Evolutionary conservation across 2,797 vertebrate genomes (phyloP).

Genomic region (Ataeniobius toweri): DNA sequence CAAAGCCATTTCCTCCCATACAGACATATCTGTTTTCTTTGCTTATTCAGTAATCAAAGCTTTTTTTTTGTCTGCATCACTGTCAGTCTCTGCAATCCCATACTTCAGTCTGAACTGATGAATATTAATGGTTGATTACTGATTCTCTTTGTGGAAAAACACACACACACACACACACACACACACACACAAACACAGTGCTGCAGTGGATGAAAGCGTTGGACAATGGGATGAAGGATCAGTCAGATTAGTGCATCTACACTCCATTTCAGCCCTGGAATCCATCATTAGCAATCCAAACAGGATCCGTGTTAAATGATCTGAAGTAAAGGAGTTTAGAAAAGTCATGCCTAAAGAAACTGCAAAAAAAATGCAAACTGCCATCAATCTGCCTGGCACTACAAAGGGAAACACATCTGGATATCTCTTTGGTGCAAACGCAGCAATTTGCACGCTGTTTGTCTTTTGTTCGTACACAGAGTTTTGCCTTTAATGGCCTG

Average conservation of each 20-base stretch:
- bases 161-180: conserved; percentile 51
- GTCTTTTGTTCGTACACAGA: conserved; percentile 50
- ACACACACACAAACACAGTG: conserved; percentile 56
- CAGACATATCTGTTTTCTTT: conserved; percentile 62
- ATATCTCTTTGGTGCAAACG: conserved; percentile 59
- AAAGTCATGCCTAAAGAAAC: conserved; percentile 47
- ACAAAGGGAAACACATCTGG: conserved; percentile 63
- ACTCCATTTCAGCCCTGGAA: conserved; percentile 39
- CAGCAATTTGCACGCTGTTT: conserved; percentile 60
- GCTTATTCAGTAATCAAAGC: conserved; percentile 79
- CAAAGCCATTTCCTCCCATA: conserved; percentile 26
- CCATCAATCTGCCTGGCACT: conserved; percentile 62
- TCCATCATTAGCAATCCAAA: conserved; percentile 64
- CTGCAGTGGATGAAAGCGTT: conserved; percentile 64
- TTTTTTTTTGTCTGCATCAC: conserved; percentile 42
- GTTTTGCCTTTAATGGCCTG: conserved; percentile 56
- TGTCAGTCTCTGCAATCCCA: conserved; percentile 65
- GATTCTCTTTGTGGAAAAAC: conserved; percentile 72
- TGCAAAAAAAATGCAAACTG: conserved; percentile 21
- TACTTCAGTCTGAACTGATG: conserved; percentile 61
- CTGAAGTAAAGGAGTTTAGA: conserved; percentile 33
- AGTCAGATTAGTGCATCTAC: conserved; percentile 67
- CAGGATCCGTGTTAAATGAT: conserved; percentile 55
- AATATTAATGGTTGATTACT: conserved; percentile 78
- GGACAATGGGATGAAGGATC: conserved; percentile 68